Evolutionary conservation across 2,888 invertebrate genomes (phyloP).

Genomic region (Drosophila picticornis): DNA sequence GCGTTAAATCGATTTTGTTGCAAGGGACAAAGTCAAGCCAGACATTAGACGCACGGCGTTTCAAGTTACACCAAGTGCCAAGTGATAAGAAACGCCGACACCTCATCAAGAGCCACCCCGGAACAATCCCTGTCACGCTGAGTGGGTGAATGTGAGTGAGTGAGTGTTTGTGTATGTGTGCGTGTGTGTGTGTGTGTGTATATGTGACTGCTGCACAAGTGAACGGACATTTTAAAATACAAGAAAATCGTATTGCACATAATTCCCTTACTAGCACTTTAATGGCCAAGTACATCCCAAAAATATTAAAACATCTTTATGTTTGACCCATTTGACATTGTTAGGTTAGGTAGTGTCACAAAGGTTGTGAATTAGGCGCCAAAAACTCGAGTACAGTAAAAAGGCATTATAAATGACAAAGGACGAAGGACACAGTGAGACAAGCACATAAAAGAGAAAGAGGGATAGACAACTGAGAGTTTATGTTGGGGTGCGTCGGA

Average conservation of each 20-base stretch:
- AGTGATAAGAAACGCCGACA: constrained; percentile 71
- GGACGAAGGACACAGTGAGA: not conserved
- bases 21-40: constrained; percentile 51
- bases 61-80: constrained; percentile 68
- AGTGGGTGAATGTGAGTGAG: constrained; percentile 1
- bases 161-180: not conserved
- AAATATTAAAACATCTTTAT: constrained; percentile 4
- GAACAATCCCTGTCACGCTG: constrained; percentile 41
- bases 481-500: constrained; percentile 32
- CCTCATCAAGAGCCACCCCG: constrained; percentile 63
- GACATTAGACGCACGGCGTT: constrained; percentile 48
- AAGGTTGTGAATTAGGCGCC: constrained; percentile 52
- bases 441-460: constrained; percentile 4
- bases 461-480: constrained; percentile 3
- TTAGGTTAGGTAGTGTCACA: constrained; percentile 32
- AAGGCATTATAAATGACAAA: constrained; percentile 20
- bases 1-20: constrained; percentile 73
- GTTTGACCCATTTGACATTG: constrained; percentile 32
- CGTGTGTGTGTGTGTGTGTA: not conserved
- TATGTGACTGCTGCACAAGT: constrained; percentile 6
- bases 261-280: not conserved
- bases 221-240: constrained; percentile 19
- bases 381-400: constrained; percentile 63
- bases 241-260: not conserved
- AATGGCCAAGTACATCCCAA: constrained; percentile 12